Conservation (phyloP, 1,140 invertebrate species). For the Halictus rubicundus region DNA sequence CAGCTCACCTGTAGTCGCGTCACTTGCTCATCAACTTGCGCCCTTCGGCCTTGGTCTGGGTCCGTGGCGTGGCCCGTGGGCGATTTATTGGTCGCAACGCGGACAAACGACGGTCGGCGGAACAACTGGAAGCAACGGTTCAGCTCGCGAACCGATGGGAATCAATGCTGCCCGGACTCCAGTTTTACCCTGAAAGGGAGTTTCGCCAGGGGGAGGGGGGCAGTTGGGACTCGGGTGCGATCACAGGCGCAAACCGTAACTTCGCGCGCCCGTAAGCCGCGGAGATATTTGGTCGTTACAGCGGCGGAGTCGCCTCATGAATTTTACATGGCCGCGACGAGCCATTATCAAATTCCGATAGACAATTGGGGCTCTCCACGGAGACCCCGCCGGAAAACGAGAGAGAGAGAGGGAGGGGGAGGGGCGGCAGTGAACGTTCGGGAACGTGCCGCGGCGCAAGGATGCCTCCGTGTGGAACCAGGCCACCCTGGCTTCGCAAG, state of each 20-base stretch:
- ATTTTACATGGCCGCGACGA: slow-evolving; percentile 70
- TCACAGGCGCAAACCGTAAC: slow-evolving; percentile 29
- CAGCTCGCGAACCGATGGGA: background rate
- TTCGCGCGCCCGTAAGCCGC: slow-evolving; percentile 43
- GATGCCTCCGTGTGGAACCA: slow-evolving; percentile 42
- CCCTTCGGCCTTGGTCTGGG: background rate
- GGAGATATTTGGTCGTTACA: slow-evolving; percentile 66
- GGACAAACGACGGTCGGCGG: background rate
- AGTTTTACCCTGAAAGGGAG: background rate
- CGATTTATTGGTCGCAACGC: background rate
- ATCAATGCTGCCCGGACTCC: background rate
- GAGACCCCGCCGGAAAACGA: slow-evolving; percentile 1
- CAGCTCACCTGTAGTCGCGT: background rate
- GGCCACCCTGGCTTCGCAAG: slow-evolving; percentile 19
- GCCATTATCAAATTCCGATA: slow-evolving; percentile 73
- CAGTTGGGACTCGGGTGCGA: background rate
- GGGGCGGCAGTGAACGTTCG: slow-evolving; percentile 11
- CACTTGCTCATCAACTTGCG: slow-evolving; percentile 6
- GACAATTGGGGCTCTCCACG: slow-evolving; percentile 65
- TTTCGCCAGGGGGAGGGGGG: too few relatives aligned
- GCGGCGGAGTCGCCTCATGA: slow-evolving; percentile 65
- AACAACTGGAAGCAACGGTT: background rate
- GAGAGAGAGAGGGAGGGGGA: background rate
- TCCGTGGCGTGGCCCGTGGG: background rate
- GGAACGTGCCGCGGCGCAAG: slow-evolving; percentile 42